phyloP scores from a whole-genome alignment of 1,140 invertebrate genomes.

The Procambarus virginalis region DNA sequence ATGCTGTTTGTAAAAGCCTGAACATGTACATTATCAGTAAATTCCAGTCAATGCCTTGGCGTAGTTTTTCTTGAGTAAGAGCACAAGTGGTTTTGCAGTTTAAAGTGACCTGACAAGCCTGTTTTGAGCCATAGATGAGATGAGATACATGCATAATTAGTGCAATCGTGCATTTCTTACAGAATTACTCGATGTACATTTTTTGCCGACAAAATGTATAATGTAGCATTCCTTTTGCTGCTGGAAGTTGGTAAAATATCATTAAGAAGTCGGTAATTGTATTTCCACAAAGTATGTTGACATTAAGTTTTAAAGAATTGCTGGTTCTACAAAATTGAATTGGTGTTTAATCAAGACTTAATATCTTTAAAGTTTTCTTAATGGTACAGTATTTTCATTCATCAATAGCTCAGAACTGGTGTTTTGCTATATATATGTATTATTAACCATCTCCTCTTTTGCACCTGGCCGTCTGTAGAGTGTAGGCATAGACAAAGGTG shows the following conservation, averaged over 20 bases:
- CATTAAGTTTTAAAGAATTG: no score
- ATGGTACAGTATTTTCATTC: background rate
- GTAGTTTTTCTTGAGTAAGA: background rate
- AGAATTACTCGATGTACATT: no score
- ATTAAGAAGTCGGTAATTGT: no score
- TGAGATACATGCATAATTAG: background rate
- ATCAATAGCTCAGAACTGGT: slow-evolving; percentile 5
- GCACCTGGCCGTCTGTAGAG: slow-evolving; percentile 80
- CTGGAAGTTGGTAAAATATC: no score
- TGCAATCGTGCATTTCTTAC: background rate
- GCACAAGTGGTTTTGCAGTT: background rate
- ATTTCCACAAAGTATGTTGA: no score
- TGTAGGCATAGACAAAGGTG: slow-evolving; percentile 98
- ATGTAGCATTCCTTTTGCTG: no score
- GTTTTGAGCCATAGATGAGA: background rate
- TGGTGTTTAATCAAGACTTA: no score
- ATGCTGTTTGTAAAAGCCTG: background rate
- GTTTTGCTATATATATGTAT: slow-evolving; percentile 12
- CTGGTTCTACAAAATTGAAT: no score
- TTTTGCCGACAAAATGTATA: no score
- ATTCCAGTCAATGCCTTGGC: background rate
- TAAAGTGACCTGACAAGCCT: background rate
- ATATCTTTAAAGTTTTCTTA: no score
- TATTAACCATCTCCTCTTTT: slow-evolving; percentile 57
- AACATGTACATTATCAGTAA: background rate